phyloP scores from a whole-genome alignment of 92 coral and sea anemone genomes.

The Pocillopora grandis region DNA sequence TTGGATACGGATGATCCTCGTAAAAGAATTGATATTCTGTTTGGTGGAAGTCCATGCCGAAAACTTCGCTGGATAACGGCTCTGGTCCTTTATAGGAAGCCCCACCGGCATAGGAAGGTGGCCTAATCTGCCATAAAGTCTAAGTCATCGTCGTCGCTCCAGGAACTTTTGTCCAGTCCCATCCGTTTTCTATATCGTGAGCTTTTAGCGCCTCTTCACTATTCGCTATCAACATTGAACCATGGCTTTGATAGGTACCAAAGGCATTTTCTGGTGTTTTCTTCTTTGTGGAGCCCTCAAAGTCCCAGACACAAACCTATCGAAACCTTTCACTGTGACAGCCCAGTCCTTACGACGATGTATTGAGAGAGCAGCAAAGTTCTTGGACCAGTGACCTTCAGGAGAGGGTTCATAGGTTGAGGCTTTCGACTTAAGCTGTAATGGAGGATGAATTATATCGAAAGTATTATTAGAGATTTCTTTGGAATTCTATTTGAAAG shows the following conservation, averaged over 20 bases:
- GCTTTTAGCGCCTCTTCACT: slow-evolving; percentile 45
- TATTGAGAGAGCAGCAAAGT: slow-evolving; percentile 53
- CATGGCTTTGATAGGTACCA: slow-evolving; percentile 42
- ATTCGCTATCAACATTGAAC: slow-evolving; percentile 58
- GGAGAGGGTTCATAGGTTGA: slow-evolving; percentile 21
- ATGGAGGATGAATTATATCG: neutral
- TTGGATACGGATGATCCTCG: neutral
- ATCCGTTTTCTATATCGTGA: slow-evolving; percentile 47
- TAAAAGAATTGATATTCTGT: slow-evolving; percentile 36
- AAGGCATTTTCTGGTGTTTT: neutral
- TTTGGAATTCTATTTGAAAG: no score
- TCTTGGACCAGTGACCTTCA: slow-evolving; percentile 48
- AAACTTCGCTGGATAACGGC: slow-evolving; percentile 29
- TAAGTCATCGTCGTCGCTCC: slow-evolving; percentile 57
- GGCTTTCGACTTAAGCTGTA: neutral
- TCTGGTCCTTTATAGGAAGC: slow-evolving; percentile 41
- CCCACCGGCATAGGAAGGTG: slow-evolving; percentile 54
- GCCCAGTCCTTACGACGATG: slow-evolving; percentile 66
- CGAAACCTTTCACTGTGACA: slow-evolving; percentile 64
- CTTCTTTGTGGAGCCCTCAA: neutral
- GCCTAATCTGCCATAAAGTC: neutral
- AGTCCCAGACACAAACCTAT: slow-evolving; percentile 50
- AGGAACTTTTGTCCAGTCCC: slow-evolving; percentile 63
- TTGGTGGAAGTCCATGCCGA: slow-evolving; percentile 26
- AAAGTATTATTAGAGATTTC: no score